Conservation (phyloP, 2,888 invertebrate species). For the Prosopocoilus inquinatus region DNA sequence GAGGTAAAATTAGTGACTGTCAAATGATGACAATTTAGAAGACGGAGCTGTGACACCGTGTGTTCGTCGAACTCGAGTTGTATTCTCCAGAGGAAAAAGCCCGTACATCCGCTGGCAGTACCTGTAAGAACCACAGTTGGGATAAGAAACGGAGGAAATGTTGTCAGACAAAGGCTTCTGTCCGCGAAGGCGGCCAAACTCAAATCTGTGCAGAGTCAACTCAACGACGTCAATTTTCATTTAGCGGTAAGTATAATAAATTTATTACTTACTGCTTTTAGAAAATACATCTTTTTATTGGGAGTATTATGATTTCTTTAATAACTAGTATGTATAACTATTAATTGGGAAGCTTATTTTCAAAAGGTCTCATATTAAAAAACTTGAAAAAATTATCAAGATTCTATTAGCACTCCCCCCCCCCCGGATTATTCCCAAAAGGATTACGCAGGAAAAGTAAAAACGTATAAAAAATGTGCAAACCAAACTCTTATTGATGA, state of each 20-base stretch:
- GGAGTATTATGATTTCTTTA: too few relatives aligned
- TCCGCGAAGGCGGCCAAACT: slow-evolving; percentile 75
- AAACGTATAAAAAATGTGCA: too few relatives aligned
- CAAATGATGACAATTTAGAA: slow-evolving; percentile 33
- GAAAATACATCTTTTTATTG: too few relatives aligned
- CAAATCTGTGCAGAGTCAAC: slow-evolving; percentile 75
- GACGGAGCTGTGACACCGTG: slow-evolving; percentile 45
- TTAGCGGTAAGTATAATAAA: slow-evolving; percentile 64
- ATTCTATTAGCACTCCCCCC: too few relatives aligned
- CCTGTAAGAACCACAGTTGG: slow-evolving; percentile 23
- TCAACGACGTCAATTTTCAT: slow-evolving; percentile 76
- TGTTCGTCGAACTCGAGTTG: slow-evolving; percentile 50
- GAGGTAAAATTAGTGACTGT: not conserved
- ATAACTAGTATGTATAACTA: too few relatives aligned
- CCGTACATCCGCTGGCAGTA: slow-evolving; percentile 44
- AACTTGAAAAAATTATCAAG: too few relatives aligned
- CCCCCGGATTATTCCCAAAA: too few relatives aligned
- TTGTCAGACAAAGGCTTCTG: slow-evolving; percentile 62
- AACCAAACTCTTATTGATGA: too few relatives aligned
- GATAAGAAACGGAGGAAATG: slow-evolving; percentile 25
- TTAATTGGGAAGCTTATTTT: too few relatives aligned
- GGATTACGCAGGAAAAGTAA: too few relatives aligned
- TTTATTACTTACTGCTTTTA: too few relatives aligned
- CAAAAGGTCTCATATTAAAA: too few relatives aligned
- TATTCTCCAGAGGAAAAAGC: slow-evolving; percentile 45